Percentiles rank a stretch among this genome's conserved stretches.
Conservation (phyloP, 2,797 vertebrate genomes). For the Tapera naevia region DNA sequence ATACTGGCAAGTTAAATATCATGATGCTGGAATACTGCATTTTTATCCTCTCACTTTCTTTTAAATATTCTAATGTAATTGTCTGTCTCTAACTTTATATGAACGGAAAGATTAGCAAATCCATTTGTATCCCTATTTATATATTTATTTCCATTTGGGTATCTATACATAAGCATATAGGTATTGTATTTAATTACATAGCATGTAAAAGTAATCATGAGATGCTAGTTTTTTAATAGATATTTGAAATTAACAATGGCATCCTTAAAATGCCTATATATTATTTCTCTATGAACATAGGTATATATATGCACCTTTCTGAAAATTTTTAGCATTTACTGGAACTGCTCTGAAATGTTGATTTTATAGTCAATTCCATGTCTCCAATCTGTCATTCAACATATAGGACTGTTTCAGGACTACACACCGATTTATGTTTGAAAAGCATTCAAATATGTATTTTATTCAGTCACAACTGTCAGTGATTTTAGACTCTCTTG, state of each 20-base stretch:
- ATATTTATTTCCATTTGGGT: not conserved
- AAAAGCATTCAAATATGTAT: not conserved
- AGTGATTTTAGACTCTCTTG: constrained; percentile 11
- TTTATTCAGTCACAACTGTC: not conserved
- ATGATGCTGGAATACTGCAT: not conserved
- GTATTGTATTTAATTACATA: not conserved
- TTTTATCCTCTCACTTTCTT: not conserved
- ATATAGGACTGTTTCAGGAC: not conserved
- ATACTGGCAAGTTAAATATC: not conserved
- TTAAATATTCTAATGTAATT: not conserved
- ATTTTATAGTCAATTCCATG: not conserved
- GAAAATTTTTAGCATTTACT: not conserved
- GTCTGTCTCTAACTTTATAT: not conserved
- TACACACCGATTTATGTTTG: not conserved
- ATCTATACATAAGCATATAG: not conserved
- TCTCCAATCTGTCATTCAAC: not conserved
- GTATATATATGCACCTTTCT: not conserved
- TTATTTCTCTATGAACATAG: not conserved
- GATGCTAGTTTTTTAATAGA: not conserved
- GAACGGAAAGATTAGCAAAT: not conserved
- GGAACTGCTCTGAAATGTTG: not conserved
- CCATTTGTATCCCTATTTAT: not conserved
- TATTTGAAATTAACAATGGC: not conserved
- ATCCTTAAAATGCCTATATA: not conserved
- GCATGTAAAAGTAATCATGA: not conserved